phyloP scores from a whole-genome alignment of 1,140 invertebrate species.

The Hyphantria cunea region DNA sequence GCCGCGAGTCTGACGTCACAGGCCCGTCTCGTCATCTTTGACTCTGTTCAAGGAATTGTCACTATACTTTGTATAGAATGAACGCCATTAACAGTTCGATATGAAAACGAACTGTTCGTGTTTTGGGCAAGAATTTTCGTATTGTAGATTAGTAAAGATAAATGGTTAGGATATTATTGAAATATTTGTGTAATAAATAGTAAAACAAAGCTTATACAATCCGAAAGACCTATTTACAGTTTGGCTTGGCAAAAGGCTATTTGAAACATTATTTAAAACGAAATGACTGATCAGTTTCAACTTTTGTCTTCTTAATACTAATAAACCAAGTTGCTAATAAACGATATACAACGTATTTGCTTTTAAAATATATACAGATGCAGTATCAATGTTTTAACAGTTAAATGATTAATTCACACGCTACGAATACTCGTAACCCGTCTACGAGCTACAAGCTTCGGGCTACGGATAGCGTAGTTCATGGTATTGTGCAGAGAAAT shows the following conservation, averaged over 20 bases:
- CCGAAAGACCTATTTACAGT: too few relatives aligned
- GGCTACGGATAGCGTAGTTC: too few relatives aligned
- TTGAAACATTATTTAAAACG: too few relatives aligned
- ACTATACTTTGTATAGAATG: conserved; percentile 64
- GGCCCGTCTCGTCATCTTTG: conserved; percentile 75
- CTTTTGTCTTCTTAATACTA: too few relatives aligned
- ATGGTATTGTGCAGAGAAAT: conserved; percentile 5
- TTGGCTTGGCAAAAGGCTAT: too few relatives aligned
- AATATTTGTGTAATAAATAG: too few relatives aligned
- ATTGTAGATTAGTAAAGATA: neutral
- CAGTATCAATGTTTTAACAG: conserved; percentile 21
- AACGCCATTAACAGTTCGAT: conserved; percentile 44
- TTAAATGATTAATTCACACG: conserved; percentile 15
- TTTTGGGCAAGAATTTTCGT: conserved; percentile 4
- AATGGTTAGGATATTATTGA: too few relatives aligned
- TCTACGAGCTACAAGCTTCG: conserved; percentile 26
- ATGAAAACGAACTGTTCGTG: conserved; percentile 16
- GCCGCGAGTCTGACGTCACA: conserved; percentile 76
- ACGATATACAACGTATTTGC: too few relatives aligned
- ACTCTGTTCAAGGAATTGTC: conserved; percentile 74
- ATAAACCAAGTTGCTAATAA: too few relatives aligned
- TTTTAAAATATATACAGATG: neutral
- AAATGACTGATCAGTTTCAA: too few relatives aligned
- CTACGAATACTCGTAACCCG: conserved; percentile 33
- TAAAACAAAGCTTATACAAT: too few relatives aligned